phyloP scores from a whole-genome alignment of 2,888 invertebrate genomes.

The Synergus gifuensis region DNA sequence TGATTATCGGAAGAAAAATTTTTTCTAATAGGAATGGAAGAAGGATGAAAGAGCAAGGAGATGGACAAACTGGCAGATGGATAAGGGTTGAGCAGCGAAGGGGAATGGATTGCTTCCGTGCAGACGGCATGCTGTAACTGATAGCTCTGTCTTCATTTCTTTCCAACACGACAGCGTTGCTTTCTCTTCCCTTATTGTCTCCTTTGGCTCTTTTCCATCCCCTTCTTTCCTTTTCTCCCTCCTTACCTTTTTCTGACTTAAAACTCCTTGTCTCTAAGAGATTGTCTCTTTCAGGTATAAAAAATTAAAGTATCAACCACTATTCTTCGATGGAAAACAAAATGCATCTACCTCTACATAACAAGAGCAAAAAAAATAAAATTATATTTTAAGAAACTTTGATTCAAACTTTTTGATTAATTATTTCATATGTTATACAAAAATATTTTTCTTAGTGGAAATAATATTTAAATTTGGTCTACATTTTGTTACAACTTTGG shows the following conservation, averaged over 20 bases:
- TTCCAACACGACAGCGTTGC: constrained; percentile 66
- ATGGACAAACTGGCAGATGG: constrained; percentile 56
- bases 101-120: constrained; percentile 71
- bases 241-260: constrained; percentile 54
- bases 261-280: constrained; percentile 44
- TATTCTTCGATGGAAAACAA: not conserved
- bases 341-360: not conserved
- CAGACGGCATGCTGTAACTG: constrained; percentile 70
- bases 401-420: too few relatives aligned
- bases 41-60: constrained; percentile 47
- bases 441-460: too few relatives aligned
- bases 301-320: constrained; percentile 13
- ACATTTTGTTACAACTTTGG: too few relatives aligned
- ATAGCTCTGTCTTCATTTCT: constrained; percentile 71
- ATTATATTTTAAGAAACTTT: too few relatives aligned
- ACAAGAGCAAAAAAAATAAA: too few relatives aligned
- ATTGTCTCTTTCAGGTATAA: constrained; percentile 46
- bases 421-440: too few relatives aligned
- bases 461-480: too few relatives aligned
- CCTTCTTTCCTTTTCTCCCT: constrained; percentile 55
- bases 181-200: constrained; percentile 64
- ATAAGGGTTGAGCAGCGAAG: constrained; percentile 60
- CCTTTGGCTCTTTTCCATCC: constrained; percentile 64
- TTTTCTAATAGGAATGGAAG: constrained; percentile 42
- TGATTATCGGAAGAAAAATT: constrained; percentile 16